Evolutionary conservation across 2,797 vertebrate species (phyloP).

Genomic region (Urophycis tenuis): DNA sequence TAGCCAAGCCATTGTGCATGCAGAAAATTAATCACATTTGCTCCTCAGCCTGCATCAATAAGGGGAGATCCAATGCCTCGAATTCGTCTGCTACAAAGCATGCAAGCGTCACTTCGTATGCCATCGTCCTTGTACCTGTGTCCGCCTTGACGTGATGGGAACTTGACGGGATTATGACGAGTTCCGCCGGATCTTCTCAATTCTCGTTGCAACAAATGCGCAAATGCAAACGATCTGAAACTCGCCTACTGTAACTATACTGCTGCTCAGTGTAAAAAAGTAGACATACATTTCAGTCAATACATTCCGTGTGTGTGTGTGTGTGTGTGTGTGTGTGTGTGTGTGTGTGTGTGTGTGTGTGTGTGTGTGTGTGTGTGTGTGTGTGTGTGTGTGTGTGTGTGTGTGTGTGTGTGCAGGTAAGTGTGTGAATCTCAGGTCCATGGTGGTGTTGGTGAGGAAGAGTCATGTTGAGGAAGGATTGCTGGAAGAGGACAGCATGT

Average conservation of each 20-base stretch:
- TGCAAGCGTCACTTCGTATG: too few species aligned
- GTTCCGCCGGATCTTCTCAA: too few species aligned
- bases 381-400: conserved; percentile 70
- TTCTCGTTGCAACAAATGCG: too few species aligned
- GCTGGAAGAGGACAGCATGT: conserved; percentile 74
- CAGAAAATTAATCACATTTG: too few species aligned
- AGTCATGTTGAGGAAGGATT: background rate
- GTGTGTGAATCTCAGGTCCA: background rate
- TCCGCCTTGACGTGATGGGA: too few species aligned
- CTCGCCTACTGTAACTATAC: background rate
- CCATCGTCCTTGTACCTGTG: too few species aligned
- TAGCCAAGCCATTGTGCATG: too few species aligned
- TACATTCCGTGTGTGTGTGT: background rate
- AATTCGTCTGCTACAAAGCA: too few species aligned
- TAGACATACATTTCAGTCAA: background rate
- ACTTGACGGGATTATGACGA: too few species aligned
- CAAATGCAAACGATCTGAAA: too few species aligned
- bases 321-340: conserved; percentile 4
- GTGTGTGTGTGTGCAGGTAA: conserved; percentile 9
- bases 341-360: conserved; percentile 6
- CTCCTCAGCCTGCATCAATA: too few species aligned
- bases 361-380: background rate
- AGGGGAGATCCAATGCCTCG: too few species aligned
- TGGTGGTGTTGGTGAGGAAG: background rate
- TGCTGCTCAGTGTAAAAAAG: background rate